These are phyloP conservation scores for Poeciliopsis turrubarensis DNA, from an alignment of 2,113 vertebrate genomes.

Conservation along the genomic window DNA sequence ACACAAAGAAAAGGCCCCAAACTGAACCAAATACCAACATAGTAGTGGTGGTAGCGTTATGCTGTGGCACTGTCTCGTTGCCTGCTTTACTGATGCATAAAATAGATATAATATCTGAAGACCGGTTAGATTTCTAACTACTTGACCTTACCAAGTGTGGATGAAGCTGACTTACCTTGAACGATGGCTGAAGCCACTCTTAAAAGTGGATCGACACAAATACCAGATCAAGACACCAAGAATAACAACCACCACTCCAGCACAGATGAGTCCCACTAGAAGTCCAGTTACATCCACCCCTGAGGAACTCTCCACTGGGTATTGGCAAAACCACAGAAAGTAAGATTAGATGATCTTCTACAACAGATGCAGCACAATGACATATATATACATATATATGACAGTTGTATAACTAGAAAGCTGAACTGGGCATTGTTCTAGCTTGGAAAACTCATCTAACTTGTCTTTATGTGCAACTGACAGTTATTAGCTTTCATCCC, in stretches of 20 bases:
- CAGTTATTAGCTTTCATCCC: background rate
- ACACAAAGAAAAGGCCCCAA: no score
- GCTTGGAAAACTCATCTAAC: background rate
- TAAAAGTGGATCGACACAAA: conserved; percentile 79
- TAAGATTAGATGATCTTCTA: background rate
- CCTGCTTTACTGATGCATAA: no score
- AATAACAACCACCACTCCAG: conserved; percentile 84
- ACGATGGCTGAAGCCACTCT: conserved; percentile 48
- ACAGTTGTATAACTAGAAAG: background rate
- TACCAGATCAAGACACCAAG: conserved; percentile 85
- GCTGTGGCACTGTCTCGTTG: no score
- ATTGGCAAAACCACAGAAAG: conserved; percentile 9
- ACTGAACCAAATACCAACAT: no score
- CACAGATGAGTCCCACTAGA: conserved; percentile 87
- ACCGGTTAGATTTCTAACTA: no score
- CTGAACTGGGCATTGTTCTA: background rate
- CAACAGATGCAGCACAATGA: background rate
- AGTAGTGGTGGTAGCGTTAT: no score
- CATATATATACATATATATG: no score
- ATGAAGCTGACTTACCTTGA: conserved; percentile 61
- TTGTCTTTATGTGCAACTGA: background rate
- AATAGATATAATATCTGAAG: no score
- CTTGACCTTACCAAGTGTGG: background rate
- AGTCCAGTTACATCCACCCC: conserved; percentile 88
- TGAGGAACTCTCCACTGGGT: conserved; percentile 48